These are phyloP conservation scores for Nothocercus julius DNA, from an alignment of 2,113 vertebrate species.

Conservation along the genomic window DNA sequence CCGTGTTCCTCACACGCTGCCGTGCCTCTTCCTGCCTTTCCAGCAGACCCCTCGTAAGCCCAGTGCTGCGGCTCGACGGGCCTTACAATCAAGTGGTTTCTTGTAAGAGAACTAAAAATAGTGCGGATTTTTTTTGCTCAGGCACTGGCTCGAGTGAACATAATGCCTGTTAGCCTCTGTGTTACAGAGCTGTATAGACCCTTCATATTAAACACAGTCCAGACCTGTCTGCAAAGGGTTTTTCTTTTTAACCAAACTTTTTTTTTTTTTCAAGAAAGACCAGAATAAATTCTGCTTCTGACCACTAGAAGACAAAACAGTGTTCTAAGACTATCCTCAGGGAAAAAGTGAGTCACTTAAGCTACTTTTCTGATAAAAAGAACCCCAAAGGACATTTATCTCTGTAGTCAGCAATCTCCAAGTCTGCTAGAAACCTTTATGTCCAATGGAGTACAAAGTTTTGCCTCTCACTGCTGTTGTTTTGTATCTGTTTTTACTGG, in stretches of 20 bases:
- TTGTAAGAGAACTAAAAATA: slow-evolving; percentile 75
- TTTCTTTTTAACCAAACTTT: not conserved
- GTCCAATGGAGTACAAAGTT: not conserved
- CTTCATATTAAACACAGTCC: not conserved
- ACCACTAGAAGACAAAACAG: not conserved
- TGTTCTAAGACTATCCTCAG: slow-evolving; percentile 17
- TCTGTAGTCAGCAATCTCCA: not conserved
- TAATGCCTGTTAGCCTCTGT: slow-evolving; percentile 22
- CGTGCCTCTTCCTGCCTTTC: not conserved
- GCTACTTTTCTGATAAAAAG: slow-evolving; percentile 53
- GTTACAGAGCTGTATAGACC: not conserved
- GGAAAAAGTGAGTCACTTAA: slow-evolving; percentile 52
- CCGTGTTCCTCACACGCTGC: not conserved
- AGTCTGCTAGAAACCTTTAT: not conserved
- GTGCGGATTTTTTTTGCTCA: slow-evolving; percentile 50
- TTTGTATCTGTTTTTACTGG: not conserved
- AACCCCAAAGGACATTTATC: not conserved
- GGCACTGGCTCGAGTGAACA: slow-evolving; percentile 54
- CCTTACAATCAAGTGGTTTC: slow-evolving; percentile 57
- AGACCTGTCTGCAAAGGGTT: not conserved
- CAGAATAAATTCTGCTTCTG: not conserved
- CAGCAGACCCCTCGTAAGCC: not conserved
- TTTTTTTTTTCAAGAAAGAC: not conserved
- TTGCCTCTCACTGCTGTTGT: not conserved
- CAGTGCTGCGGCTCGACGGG: not conserved